A percentile compares a stretch with the other conserved stretches of the same genome.
phyloP scores from a whole-genome alignment of 2,888 invertebrate genomes.

The Acrobasis suavella region DNA sequence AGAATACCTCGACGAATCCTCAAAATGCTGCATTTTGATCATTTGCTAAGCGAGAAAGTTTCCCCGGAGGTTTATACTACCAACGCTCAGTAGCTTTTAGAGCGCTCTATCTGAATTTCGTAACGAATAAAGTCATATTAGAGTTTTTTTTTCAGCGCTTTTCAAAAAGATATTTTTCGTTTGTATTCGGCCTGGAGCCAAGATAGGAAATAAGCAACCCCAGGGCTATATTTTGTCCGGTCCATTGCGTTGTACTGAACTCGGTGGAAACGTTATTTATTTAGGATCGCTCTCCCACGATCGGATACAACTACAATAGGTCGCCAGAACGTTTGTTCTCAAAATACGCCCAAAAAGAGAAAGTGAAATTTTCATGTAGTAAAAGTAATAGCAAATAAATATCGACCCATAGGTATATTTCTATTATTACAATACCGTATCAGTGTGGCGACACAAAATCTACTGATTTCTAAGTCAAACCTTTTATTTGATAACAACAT shows the following conservation, averaged over 20 bases:
- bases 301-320: conserved; percentile 33
- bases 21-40: conserved; percentile 7
- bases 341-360: conserved; percentile 4
- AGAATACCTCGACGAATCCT: not conserved
- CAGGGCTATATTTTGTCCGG: conserved; percentile 36
- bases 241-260: conserved; percentile 37
- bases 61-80: conserved; percentile 6
- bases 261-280: conserved; percentile 48
- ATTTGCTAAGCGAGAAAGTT: not conserved
- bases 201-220: conserved; percentile 35
- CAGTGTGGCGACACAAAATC: too few relatives aligned
- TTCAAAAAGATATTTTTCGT: conserved; percentile 14
- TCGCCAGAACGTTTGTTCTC: conserved; percentile 28
- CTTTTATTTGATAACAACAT: too few relatives aligned
- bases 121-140: conserved; percentile 8
- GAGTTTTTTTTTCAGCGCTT: conserved; percentile 8
- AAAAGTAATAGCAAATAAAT: too few relatives aligned
- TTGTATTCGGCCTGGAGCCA: conserved; percentile 24
- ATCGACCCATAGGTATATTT: too few relatives aligned
- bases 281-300: conserved; percentile 41
- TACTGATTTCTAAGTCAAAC: too few relatives aligned
- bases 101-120: conserved; percentile 13
- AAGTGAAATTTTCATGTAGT: not conserved
- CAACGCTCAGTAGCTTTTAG: conserved; percentile 4
- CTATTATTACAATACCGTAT: too few relatives aligned